phyloP scores from a whole-genome alignment of 53 echinoderm and acorn worm genomes.

The Luidia sarsii region DNA sequence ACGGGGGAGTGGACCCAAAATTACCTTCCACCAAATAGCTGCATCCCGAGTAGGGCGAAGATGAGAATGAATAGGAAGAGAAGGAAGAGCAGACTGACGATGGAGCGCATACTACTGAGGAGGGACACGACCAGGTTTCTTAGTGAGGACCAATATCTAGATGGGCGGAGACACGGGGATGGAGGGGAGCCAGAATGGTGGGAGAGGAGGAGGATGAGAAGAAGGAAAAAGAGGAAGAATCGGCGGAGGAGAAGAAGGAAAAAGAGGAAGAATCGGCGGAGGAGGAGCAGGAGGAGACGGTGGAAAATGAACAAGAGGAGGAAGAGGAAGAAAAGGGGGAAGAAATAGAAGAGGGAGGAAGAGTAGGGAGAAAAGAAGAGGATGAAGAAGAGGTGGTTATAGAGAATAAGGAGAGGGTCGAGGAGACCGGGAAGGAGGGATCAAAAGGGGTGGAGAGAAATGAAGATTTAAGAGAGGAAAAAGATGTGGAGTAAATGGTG shows the following conservation, averaged over 20 bases:
- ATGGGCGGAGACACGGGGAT: not conserved
- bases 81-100: conserved; percentile 97
- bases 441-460: not conserved
- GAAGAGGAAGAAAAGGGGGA: not conserved
- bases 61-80: conserved; percentile 99
- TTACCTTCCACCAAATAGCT: conserved; percentile 99
- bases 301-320: not conserved
- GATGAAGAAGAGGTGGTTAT: not conserved
- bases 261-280: not conserved
- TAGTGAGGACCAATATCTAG: conserved; percentile 97
- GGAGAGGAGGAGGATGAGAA: not conserved
- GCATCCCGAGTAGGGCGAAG: conserved; percentile 98
- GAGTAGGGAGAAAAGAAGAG: not conserved
- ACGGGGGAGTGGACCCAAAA: not conserved
- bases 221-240: not conserved
- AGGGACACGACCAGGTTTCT: conserved; percentile 96
- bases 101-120: conserved; percentile 99
- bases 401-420: too few relatives aligned
- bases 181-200: not conserved
- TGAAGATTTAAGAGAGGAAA: too few relatives aligned
- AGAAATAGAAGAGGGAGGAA: not conserved
- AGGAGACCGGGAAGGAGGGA: too few relatives aligned
- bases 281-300: not conserved
- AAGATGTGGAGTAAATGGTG: too few relatives aligned
- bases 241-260: not conserved